Evolutionary conservation across 2,888 invertebrate genomes (phyloP).

Genomic region (Ormyrus labotus): DNA sequence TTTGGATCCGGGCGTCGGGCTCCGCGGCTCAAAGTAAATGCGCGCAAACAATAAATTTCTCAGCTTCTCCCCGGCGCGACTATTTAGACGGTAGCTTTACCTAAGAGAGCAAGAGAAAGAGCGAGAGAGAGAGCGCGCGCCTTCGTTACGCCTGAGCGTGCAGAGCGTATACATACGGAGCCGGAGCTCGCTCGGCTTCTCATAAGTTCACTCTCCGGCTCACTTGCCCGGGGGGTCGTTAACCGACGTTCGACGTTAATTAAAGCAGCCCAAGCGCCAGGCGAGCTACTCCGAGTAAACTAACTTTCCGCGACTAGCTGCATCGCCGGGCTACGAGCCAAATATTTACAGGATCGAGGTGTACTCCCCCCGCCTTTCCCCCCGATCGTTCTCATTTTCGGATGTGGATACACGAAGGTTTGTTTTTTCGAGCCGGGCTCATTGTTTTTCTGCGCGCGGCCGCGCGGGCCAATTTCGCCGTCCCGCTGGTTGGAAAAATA

Average conservation of each 20-base stretch:
- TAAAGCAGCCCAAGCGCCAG: constrained; percentile 53
- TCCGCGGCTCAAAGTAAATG: constrained; percentile 24
- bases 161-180: constrained; percentile 18
- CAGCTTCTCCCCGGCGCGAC: constrained; percentile 44
- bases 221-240: constrained; percentile 58
- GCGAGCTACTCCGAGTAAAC: constrained; percentile 32
- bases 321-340: constrained; percentile 16
- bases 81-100: constrained; percentile 57
- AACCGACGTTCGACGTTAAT: constrained; percentile 62
- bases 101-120: constrained; percentile 26
- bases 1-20: constrained; percentile 16
- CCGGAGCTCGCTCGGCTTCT: constrained; percentile 43
- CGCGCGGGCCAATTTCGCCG: not conserved
- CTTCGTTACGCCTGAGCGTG: constrained; percentile 58
- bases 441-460: not conserved
- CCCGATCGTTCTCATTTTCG: constrained; percentile 18
- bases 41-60: constrained; percentile 49
- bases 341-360: constrained; percentile 48
- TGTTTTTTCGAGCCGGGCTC: constrained; percentile 19
- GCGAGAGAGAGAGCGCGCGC: constrained; percentile 23
- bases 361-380: constrained; percentile 1
- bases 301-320: constrained; percentile 47
- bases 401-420: not conserved
- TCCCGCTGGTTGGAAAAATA: not conserved
- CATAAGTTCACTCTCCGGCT: constrained; percentile 56